A percentile compares a stretch with the other conserved stretches of the same genome.
These are phyloP conservation scores for Gasteruption jaculator DNA, from an alignment of 2,888 invertebrate genomes.

Conservation along the genomic window DNA sequence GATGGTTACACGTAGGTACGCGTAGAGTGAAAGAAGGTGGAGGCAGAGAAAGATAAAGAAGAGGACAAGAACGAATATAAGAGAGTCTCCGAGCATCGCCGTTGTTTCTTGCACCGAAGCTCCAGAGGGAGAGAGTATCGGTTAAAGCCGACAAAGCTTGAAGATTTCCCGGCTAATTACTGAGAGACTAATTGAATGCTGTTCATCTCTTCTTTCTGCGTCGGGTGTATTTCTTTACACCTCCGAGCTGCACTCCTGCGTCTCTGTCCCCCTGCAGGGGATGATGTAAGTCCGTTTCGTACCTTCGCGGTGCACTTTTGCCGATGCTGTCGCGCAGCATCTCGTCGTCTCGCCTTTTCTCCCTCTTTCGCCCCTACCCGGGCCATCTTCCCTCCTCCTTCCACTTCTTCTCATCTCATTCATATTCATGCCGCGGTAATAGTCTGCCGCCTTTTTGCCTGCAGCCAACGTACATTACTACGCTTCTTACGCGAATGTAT, in stretches of 20 bases:
- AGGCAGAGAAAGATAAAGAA: too few species aligned
- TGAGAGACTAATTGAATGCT: conserved; percentile 51
- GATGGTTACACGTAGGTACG: too few species aligned
- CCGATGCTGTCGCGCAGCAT: too few species aligned
- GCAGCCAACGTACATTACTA: conserved; percentile 36
- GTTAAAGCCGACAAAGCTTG: conserved; percentile 46
- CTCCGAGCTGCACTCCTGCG: conserved; percentile 13
- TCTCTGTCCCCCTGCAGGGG: not conserved
- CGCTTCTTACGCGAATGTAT: conserved; percentile 43
- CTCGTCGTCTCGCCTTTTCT: conserved; percentile 9
- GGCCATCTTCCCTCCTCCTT: conserved; percentile 17
- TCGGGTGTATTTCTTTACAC: conserved; percentile 18
- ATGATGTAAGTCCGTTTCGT: conserved; percentile 4
- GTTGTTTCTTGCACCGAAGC: too few species aligned
- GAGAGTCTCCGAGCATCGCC: too few species aligned
- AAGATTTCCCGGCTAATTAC: conserved; percentile 53
- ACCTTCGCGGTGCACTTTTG: not conserved
- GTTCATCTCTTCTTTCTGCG: conserved; percentile 31
- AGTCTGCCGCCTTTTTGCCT: conserved; percentile 40
- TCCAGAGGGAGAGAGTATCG: too few species aligned
- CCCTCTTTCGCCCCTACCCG: conserved; percentile 10
- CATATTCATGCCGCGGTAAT: conserved; percentile 51
- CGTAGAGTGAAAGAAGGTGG: too few species aligned
- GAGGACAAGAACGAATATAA: too few species aligned
- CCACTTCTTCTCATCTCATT: conserved; percentile 40